phyloP scores from a whole-genome alignment of 2,888 invertebrate genomes.

The Spisula solida region DNA sequence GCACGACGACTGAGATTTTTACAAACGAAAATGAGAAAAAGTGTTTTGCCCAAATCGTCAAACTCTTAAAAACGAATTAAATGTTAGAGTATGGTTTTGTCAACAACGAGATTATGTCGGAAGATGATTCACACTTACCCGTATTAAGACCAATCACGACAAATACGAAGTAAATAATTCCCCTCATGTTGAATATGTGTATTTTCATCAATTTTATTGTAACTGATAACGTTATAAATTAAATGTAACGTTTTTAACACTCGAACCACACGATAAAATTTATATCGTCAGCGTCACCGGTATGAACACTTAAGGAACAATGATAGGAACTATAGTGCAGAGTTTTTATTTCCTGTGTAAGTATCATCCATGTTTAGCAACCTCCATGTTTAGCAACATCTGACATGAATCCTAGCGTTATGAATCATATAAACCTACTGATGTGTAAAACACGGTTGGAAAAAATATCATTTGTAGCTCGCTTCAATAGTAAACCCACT shows the following conservation, averaged over 20 bases:
- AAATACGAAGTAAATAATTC: neutral
- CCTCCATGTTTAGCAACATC: neutral
- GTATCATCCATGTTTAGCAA: neutral
- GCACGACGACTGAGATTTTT: too few relatives aligned
- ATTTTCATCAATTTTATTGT: neutral
- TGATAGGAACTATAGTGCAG: neutral
- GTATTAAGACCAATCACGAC: neutral
- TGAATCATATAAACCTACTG: neutral
- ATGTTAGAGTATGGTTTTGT: neutral
- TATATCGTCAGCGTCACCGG: neutral
- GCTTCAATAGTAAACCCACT: neutral
- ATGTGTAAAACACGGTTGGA: neutral
- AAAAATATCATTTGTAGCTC: neutral
- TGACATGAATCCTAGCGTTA: neutral
- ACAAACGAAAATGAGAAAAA: too few relatives aligned
- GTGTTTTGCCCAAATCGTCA: too few relatives aligned
- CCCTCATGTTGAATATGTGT: neutral
- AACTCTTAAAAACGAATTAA: neutral
- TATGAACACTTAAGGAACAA: neutral
- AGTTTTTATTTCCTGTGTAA: neutral
- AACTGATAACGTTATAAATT: neutral
- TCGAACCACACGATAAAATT: neutral
- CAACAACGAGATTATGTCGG: neutral
- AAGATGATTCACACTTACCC: neutral
- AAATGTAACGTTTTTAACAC: neutral